Evolutionary conservation across 2,113 vertebrate genomes (phyloP).

Genomic region (Pogona vitticeps): DNA sequence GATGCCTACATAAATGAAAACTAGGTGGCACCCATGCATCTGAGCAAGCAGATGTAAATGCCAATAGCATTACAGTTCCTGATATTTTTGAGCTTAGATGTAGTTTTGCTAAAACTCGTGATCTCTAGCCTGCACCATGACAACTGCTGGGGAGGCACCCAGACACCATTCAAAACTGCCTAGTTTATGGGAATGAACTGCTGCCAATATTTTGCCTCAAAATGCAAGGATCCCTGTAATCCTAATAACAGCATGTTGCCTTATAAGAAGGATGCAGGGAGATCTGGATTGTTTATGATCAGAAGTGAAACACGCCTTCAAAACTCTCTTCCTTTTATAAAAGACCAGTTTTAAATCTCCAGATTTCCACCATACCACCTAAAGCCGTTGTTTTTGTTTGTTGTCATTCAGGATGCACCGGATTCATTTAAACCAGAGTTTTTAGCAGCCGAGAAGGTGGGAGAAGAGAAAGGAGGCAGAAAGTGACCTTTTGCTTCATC

Average conservation of each 20-base stretch:
- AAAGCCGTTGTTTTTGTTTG: no score
- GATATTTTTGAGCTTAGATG: not conserved
- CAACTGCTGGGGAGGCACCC: not conserved
- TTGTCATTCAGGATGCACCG: no score
- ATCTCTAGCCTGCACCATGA: not conserved
- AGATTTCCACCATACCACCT: not conserved
- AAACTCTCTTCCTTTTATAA: not conserved
- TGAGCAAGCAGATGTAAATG: not conserved
- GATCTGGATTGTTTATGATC: not conserved
- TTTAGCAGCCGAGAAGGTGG: no score
- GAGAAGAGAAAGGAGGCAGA: no score
- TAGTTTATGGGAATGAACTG: not conserved
- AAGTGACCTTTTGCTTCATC: no score
- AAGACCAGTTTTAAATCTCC: not conserved
- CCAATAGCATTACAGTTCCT: not conserved
- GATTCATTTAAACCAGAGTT: no score
- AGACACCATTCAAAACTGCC: not conserved
- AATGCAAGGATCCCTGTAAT: not conserved
- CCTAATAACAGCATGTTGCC: not conserved
- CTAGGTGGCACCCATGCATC: not conserved
- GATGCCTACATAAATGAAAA: not conserved
- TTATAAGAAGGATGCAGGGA: not conserved
- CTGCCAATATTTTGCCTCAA: not conserved
- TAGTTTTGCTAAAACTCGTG: not conserved
- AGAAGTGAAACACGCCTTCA: not conserved